Percentiles rank a stretch among this genome's conserved stretches.
These are phyloP conservation scores for Orius insidiosus DNA, from an alignment of 1,140 invertebrate species.

Conservation along the genomic window DNA sequence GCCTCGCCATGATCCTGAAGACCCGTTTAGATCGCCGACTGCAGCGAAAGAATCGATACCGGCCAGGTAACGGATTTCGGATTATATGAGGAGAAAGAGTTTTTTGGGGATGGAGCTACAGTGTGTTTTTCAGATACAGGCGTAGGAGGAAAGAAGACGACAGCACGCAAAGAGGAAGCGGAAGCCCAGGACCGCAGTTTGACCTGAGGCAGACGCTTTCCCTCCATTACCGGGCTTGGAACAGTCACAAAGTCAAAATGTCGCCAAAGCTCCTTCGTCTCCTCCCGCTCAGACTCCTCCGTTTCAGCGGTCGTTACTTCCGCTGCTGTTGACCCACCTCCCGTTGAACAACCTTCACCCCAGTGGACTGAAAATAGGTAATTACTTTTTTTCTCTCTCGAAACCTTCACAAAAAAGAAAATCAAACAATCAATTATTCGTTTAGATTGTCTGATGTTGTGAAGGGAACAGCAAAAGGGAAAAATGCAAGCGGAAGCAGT, in stretches of 20 bases:
- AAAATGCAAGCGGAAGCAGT: conserved; percentile 17
- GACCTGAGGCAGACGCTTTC: conserved; percentile 66
- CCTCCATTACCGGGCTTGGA: conserved; percentile 55
- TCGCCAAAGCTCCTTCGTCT: conserved; percentile 13
- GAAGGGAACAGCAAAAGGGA: conserved; percentile 46
- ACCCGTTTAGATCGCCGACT: conserved; percentile 14
- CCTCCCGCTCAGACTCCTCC: neutral
- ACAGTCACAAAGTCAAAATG: conserved; percentile 23
- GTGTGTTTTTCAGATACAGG: conserved; percentile 22
- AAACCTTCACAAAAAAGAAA: too few species aligned
- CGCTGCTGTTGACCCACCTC: neutral
- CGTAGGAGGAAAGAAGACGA: conserved; percentile 29
- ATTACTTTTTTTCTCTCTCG: too few species aligned
- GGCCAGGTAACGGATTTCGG: conserved; percentile 16
- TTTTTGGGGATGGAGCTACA: conserved; percentile 3
- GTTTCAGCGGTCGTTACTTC: conserved; percentile 4
- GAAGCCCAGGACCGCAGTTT: conserved; percentile 38
- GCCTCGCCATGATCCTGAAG: conserved; percentile 13
- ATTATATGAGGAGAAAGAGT: neutral
- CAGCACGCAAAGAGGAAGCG: conserved; percentile 3
- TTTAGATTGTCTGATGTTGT: conserved; percentile 57
- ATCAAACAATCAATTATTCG: neutral
- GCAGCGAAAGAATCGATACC: conserved; percentile 18
- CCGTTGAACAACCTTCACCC: neutral
- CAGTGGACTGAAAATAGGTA: conserved; percentile 11